Conservation (phyloP, 2,888 invertebrate genomes). For the Anticlea derivata region DNA sequence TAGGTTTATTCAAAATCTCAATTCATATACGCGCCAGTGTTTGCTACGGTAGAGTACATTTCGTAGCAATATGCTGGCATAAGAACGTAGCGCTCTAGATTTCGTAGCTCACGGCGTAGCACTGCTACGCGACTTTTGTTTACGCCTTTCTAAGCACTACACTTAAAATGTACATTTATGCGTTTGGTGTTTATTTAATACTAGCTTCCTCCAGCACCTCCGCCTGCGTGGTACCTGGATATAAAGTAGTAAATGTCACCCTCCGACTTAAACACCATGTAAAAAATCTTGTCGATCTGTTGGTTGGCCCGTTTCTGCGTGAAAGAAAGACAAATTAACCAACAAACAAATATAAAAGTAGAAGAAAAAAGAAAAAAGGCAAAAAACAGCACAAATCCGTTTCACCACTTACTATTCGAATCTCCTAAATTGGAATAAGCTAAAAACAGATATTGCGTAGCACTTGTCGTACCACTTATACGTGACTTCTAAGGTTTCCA, state of each 20-base stretch:
- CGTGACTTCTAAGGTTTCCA: neutral
- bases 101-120: constrained; percentile 10
- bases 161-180: too few species aligned
- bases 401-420: neutral
- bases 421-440: neutral
- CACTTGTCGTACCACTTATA: neutral
- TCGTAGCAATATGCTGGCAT: constrained; percentile 20
- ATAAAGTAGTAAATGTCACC: too few species aligned
- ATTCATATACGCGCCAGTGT: neutral
- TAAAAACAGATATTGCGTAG: neutral
- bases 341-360: too few species aligned
- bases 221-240: too few species aligned
- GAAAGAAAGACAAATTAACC: too few species aligned
- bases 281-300: too few species aligned
- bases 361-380: too few species aligned
- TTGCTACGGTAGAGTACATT: constrained; percentile 8
- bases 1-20: constrained; percentile 2
- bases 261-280: too few species aligned
- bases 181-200: too few species aligned
- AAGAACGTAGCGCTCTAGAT: constrained; percentile 13
- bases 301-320: too few species aligned
- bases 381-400: neutral
- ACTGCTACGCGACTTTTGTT: constrained; percentile 8
- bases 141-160: neutral
- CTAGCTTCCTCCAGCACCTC: too few species aligned